A percentile compares a stretch with the other conserved stretches of the same genome.
These are phyloP conservation scores for Drosophila nigromelanica DNA, from an alignment of 1,140 invertebrate species.

Conservation along the genomic window DNA sequence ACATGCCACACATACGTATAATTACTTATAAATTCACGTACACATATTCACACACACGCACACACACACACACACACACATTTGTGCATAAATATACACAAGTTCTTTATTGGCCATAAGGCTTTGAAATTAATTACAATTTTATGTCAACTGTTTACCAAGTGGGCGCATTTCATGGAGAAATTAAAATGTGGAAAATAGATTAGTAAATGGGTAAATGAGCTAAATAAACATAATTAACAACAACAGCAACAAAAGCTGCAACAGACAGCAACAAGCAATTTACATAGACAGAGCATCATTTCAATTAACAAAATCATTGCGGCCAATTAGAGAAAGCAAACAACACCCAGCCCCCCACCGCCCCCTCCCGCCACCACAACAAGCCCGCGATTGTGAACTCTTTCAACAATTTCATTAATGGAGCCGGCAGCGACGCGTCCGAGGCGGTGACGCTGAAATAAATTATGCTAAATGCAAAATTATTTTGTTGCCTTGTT, in stretches of 20 bases:
- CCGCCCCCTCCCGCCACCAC: neutral
- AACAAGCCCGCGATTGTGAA: slow-evolving; percentile 14
- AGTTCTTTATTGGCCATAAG: slow-evolving; percentile 43
- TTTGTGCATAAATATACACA: neutral
- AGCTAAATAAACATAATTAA: slow-evolving; percentile 43
- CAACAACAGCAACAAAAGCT: slow-evolving; percentile 9
- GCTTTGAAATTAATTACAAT: slow-evolving; percentile 64
- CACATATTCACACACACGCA: neutral
- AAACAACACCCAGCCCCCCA: slow-evolving; percentile 20
- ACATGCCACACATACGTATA: slow-evolving; percentile 5
- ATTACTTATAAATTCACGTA: neutral
- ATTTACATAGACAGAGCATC: slow-evolving; percentile 38
- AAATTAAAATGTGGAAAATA: slow-evolving; percentile 24
- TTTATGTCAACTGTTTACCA: slow-evolving; percentile 39
- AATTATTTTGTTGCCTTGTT: slow-evolving; percentile 16
- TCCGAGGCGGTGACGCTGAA: slow-evolving; percentile 13
- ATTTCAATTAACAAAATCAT: slow-evolving; percentile 71
- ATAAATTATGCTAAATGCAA: slow-evolving; percentile 35
- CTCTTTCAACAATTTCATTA: slow-evolving; percentile 41
- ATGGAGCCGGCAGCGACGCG: slow-evolving; percentile 20
- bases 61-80: neutral
- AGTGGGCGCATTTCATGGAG: slow-evolving; percentile 6
- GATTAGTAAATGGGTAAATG: slow-evolving; percentile 33
- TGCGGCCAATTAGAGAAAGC: slow-evolving; percentile 72
- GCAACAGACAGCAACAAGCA: slow-evolving; percentile 18